Evolutionary conservation across 2,888 invertebrate genomes (phyloP), one percentile per base, ranked within the genome.

Genomic region (Lordiphosa fenestrarum): DNA sequence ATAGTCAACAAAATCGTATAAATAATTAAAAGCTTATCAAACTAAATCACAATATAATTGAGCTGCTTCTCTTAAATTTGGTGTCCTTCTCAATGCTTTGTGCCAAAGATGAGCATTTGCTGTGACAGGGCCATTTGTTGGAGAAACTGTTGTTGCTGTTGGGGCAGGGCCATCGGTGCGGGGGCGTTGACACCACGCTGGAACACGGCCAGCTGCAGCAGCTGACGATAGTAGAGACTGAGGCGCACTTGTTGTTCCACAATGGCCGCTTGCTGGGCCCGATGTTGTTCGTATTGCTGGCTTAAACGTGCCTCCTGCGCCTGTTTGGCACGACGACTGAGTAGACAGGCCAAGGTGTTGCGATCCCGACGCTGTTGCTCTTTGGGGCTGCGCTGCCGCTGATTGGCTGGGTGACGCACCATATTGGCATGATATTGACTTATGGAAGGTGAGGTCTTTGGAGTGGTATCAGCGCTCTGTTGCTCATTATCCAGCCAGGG

Each of bases 321-420:
- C 57, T 86, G 84, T 37, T 85, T 84, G 9, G 84, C 68, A 4
- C 85, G 68, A 0, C 86, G 73, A 40, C 78, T 86, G 55, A 78
- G 73, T 3, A 84, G 84, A 42, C 85, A 86, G 33, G 86, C 84
- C 25, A 75, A 58, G 0, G 86, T 86, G 41, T 86, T 86, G 6
- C 84, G 84, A 58, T 86, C 71, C 1, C 86, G 60, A 40, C 88
- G 77, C 53, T 83, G 77, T 37, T 88, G 88, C 42, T 87, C 88
- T 59, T 84, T 84, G 37, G 70, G 67, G n/a, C 72, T 71, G 0
- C 85, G 71, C 39, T 2, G 59, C 0, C 19, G 55, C 7, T n/a
- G 9, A 12, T 23, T 0, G 30, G 5, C 6, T 48, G 62, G 12
- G 4, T 53, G 46, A 1, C 86, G 74, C 4, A 84, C 86, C 86